Conservation (phyloP, 2,888 invertebrate species). For the Trypoxylon attenuatum region DNA sequence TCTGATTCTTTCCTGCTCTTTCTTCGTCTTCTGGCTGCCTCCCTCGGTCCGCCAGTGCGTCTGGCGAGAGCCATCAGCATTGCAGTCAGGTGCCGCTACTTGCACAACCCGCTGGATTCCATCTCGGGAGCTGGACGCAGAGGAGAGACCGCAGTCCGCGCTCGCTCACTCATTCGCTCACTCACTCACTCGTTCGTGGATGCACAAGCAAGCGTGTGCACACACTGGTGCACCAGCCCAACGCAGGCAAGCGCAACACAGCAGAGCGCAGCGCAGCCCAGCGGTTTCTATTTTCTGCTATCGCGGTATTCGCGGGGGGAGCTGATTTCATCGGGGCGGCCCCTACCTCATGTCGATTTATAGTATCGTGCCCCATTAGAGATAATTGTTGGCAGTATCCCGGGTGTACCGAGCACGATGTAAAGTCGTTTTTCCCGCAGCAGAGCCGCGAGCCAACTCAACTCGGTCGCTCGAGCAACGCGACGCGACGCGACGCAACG, state of each 20-base stretch:
- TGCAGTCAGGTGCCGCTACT: slow-evolving; percentile 70
- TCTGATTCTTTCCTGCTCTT: slow-evolving; percentile 11
- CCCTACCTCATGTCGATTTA: slow-evolving; percentile 70
- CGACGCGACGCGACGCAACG: slow-evolving; percentile 2
- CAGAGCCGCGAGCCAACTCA: not conserved
- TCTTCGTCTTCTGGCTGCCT: slow-evolving; percentile 1
- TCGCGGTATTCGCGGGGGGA: slow-evolving; percentile 44
- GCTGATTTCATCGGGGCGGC: slow-evolving; percentile 64
- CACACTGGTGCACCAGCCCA: too few relatives aligned
- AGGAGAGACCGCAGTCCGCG: not conserved
- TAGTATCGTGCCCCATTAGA: slow-evolving; percentile 72
- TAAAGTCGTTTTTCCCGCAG: slow-evolving; percentile 63
- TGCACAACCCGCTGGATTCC: slow-evolving; percentile 69
- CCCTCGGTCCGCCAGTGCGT: slow-evolving; percentile 7
- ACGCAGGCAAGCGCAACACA: too few relatives aligned
- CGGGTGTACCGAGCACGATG: slow-evolving; percentile 53
- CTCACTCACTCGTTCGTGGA: not conserved
- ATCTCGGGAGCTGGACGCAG: slow-evolving; percentile 46
- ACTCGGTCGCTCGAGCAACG: not conserved
- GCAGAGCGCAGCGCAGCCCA: too few relatives aligned
- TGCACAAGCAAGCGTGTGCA: too few relatives aligned
- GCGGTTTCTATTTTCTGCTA: slow-evolving; percentile 69
- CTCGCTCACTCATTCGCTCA: not conserved
- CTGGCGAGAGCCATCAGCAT: slow-evolving; percentile 61
- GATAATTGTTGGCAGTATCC: slow-evolving; percentile 69